Percentiles rank a stretch among this genome's conserved stretches.
Conservation (phyloP, 2,888 invertebrate genomes). For the Latrodectus hesperus region DNA sequence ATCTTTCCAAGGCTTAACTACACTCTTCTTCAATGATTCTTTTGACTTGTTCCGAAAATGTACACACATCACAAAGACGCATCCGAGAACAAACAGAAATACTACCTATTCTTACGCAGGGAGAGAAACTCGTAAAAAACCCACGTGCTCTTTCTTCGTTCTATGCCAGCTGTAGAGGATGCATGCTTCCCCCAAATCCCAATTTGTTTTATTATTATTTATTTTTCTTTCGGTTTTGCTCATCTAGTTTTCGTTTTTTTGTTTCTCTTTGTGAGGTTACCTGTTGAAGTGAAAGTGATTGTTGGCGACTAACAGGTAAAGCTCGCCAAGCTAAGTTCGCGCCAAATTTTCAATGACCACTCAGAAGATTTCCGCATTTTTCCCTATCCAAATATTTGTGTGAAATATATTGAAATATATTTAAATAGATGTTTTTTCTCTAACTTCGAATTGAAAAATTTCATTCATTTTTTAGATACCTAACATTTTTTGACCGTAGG, state of each 20-base stretch:
- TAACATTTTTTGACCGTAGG: too few relatives aligned
- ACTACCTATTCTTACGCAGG: neutral
- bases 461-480: too few relatives aligned
- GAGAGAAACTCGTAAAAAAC: constrained; percentile 40
- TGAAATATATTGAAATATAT: too few relatives aligned
- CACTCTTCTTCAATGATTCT: neutral
- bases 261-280: constrained; percentile 37
- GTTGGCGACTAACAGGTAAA: neutral
- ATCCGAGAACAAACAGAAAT: neutral
- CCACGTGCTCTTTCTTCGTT: constrained; percentile 44
- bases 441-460: too few relatives aligned
- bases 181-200: constrained; percentile 35
- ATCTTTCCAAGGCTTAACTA: too few relatives aligned
- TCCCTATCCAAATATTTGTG: too few relatives aligned
- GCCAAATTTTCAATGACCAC: too few relatives aligned
- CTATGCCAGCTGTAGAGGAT: constrained; percentile 44
- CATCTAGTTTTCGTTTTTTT: constrained; percentile 59
- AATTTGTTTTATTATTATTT: constrained; percentile 30
- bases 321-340: too few relatives aligned
- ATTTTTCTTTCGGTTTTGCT: constrained; percentile 32
- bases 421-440: too few relatives aligned
- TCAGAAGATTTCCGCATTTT: too few relatives aligned
- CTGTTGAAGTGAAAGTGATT: constrained; percentile 24
- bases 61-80: neutral
- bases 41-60: neutral